Base-by-base conservation (phyloP, 2,797 vertebrate species). In the Acrocephalus scirpaceus region DNA sequence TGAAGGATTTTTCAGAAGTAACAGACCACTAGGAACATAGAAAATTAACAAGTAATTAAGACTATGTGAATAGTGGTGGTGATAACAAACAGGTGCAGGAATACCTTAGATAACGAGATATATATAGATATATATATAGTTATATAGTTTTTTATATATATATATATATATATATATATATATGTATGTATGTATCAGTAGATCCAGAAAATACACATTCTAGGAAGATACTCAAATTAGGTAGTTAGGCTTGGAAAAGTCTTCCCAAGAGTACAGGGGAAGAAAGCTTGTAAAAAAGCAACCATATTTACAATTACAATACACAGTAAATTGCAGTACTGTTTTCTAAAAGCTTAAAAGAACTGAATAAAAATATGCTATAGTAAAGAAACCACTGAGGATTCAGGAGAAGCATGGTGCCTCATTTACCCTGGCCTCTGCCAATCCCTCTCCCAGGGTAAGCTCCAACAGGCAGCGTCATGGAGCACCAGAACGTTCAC, bases 1-100 rank as follows among this genome's bases (percentile, higher is more conserved):
- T 29, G 18, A 85, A 91, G 11, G 65, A 30, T 19, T 82, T 89
- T 89, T 93, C 51, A 44, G 69, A 91, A 94, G 48, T 74, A 84
- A 9, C 15, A 4, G 58, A 77, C 54, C 45, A 61, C 44, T 69
- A 79, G 74, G 36, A 91, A 50, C 53, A 70, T 17, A 13, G 32
- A 56, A 62, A 87, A 87, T 56, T 93, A 93, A 85, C 51, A 84
- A 65, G 53, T 69, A 91, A 90, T 85, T 86, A 96, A 61, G 29
- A 81, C 5, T 4, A 61, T 36, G 53, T 84, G 89, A 70, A 38
- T 34, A 92, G 45, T 16, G n/a, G 17, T 85, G 53, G 79, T 80
- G 69, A 62, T 71, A 90, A 95, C 51, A 94, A 92, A 71, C 10
- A 94, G 91, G 57, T 84, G 40, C 67, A 95, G 29, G 38, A 92